Conservation (phyloP, 2,888 invertebrate genomes). For the Eumacrocentrus americanus region DNA sequence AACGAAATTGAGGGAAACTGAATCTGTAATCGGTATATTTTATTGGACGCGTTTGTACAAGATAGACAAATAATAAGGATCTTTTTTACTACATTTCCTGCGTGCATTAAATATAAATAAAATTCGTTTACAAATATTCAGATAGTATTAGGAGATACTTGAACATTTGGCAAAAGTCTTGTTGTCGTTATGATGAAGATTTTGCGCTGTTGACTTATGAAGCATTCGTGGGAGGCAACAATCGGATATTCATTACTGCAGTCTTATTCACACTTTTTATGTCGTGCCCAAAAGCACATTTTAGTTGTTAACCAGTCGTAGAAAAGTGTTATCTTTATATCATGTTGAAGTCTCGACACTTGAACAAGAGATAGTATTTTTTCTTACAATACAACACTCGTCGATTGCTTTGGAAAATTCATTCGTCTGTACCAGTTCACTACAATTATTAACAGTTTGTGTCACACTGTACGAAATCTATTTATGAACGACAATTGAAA, state of each 20-base stretch:
- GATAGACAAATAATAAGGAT: slow-evolving; percentile 30
- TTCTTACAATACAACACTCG: background rate
- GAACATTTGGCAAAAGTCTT: slow-evolving; percentile 31
- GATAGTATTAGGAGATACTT: slow-evolving; percentile 36
- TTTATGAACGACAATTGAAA: slow-evolving; percentile 32
- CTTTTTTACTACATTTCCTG: slow-evolving; percentile 25
- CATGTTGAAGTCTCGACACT: background rate
- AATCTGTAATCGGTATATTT: slow-evolving; percentile 22
- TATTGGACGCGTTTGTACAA: slow-evolving; percentile 38
- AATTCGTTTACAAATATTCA: slow-evolving; percentile 36
- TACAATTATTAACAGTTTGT: slow-evolving; percentile 35
- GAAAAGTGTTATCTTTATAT: too few relatives aligned
- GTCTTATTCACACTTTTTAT: background rate
- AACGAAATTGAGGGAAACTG: background rate
- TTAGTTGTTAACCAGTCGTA: background rate
- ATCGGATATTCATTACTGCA: background rate
- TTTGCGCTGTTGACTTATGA: background rate
- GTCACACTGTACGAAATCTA: slow-evolving; percentile 33
- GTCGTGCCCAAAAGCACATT: background rate
- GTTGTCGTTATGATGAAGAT: background rate
- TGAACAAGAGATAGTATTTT: background rate
- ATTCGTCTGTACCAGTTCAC: slow-evolving; percentile 7
- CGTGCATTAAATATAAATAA: slow-evolving; percentile 36
- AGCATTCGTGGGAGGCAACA: background rate
- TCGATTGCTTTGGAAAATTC: background rate